Evolutionary conservation across 2,888 invertebrate species (phyloP).

Genomic region (Pilophorus perplexus): DNA sequence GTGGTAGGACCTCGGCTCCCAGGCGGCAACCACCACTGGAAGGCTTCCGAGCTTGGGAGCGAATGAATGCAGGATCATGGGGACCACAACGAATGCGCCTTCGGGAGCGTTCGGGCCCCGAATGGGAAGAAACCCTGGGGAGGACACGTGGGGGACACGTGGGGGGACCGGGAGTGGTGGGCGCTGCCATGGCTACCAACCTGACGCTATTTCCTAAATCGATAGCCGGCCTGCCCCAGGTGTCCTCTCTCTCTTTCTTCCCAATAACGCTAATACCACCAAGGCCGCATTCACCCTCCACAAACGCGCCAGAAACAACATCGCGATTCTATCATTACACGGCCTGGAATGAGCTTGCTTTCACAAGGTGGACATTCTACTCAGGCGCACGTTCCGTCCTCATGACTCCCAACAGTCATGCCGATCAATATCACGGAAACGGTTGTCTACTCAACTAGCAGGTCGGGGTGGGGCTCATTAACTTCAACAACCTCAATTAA

Average conservation of each 20-base stretch:
- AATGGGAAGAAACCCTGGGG: background rate
- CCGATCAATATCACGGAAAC: slow-evolving; percentile 27
- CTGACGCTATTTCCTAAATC: slow-evolving; percentile 44
- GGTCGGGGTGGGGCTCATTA: background rate
- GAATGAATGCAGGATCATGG: too few relatives aligned
- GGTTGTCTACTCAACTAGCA: slow-evolving; percentile 9
- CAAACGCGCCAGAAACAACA: slow-evolving; percentile 3
- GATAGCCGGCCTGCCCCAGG: slow-evolving; percentile 41
- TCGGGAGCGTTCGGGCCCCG: too few relatives aligned
- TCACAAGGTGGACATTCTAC: too few relatives aligned
- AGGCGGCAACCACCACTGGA: too few relatives aligned
- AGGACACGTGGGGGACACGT: slow-evolving; percentile 12
- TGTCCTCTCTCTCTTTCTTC: slow-evolving; percentile 24
- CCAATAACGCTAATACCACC: slow-evolving; percentile 16
- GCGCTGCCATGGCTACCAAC: slow-evolving; percentile 41
- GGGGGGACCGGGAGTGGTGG: slow-evolving; percentile 31
- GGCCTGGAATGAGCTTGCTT: too few relatives aligned
- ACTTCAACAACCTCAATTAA: too few relatives aligned
- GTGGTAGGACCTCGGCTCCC: too few relatives aligned
- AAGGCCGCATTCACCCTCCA: slow-evolving; percentile 13
- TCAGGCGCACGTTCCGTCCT: too few relatives aligned
- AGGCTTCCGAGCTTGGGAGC: background rate
- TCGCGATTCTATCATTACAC: too few relatives aligned
- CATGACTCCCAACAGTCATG: too few relatives aligned
- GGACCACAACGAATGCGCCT: slow-evolving; percentile 1